phyloP scores from a whole-genome alignment of 2,797 vertebrate species.

The Acanthornis magna region DNA sequence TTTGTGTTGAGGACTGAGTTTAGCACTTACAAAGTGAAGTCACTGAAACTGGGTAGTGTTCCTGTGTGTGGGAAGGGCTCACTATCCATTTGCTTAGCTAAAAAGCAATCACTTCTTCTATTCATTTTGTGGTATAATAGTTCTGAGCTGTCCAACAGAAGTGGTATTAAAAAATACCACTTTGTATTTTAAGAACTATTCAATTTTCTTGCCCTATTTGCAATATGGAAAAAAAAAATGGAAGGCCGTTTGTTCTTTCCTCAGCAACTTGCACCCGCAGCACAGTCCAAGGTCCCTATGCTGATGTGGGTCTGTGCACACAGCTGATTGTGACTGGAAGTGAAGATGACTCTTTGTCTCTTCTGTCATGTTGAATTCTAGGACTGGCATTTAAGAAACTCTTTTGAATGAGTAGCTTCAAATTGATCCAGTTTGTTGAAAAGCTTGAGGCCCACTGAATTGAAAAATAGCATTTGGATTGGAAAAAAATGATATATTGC shows the following conservation, averaged over 20 bases:
- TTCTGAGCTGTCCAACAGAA: neutral
- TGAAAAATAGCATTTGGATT: conserved; percentile 61
- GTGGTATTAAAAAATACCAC: neutral
- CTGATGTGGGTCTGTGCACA: conserved; percentile 21
- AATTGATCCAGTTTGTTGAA: conserved; percentile 65
- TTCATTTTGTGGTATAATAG: neutral
- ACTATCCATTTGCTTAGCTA: neutral
- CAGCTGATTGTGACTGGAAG: conserved; percentile 52
- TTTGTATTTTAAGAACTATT: neutral
- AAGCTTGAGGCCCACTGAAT: conserved; percentile 55
- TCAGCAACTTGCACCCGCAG: neutral
- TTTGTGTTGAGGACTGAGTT: neutral
- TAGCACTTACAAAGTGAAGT: neutral
- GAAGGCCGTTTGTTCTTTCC: neutral
- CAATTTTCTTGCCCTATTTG: neutral
- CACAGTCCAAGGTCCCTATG: neutral
- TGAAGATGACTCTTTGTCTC: conserved; percentile 56
- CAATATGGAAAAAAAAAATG: neutral
- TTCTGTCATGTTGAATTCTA: conserved; percentile 60
- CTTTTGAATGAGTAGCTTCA: conserved; percentile 72
- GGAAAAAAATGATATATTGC: conserved; percentile 33
- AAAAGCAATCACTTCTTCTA: neutral
- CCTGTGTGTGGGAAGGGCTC: fast-evolving
- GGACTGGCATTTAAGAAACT: conserved; percentile 47
- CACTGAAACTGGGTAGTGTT: neutral